Evolutionary conservation across 2,113 vertebrate genomes (phyloP).

Genomic region (Pelobates fuscus): DNA sequence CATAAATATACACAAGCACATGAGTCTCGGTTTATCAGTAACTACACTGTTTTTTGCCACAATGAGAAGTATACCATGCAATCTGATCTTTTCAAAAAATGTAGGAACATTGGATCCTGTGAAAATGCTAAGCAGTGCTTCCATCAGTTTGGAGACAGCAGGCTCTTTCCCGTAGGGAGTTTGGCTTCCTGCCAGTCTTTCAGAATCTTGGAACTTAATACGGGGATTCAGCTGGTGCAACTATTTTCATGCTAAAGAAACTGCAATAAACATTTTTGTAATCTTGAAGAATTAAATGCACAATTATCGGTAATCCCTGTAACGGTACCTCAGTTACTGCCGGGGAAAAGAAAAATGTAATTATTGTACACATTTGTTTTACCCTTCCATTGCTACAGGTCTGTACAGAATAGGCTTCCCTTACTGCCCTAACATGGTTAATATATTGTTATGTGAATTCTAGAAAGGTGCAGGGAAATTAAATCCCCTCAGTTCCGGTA

Average conservation of each 20-base stretch:
- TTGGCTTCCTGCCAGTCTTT: conserved; percentile 44
- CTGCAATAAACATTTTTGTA: conserved; percentile 50
- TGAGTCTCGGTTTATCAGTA: neutral
- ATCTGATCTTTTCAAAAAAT: conserved; percentile 18
- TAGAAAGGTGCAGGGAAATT: neutral
- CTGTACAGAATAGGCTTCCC: neutral
- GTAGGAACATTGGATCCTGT: neutral
- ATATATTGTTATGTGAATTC: conserved; percentile 21
- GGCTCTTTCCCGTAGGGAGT: conserved; percentile 42
- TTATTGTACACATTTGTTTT: conserved; percentile 10
- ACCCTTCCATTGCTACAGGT: neutral
- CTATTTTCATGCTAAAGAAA: conserved; percentile 44
- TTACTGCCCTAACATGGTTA: neutral
- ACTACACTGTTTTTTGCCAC: neutral
- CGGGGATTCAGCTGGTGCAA: conserved; percentile 49
- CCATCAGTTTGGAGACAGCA: conserved; percentile 45
- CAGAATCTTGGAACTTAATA: conserved; percentile 47
- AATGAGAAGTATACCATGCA: conserved; percentile 3
- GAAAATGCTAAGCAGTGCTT: conserved; percentile 34
- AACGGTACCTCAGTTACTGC: conserved; percentile 40
- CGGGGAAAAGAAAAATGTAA: conserved; percentile 23
- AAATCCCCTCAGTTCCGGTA: conserved; percentile 11
- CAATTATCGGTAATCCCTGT: conserved; percentile 46
- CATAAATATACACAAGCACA: neutral
- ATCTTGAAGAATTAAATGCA: conserved; percentile 46